A percentile compares a stretch with the other conserved stretches of the same genome.
phyloP scores from a whole-genome alignment of 1,140 invertebrate species.

The Heliconius hewitsoni region DNA sequence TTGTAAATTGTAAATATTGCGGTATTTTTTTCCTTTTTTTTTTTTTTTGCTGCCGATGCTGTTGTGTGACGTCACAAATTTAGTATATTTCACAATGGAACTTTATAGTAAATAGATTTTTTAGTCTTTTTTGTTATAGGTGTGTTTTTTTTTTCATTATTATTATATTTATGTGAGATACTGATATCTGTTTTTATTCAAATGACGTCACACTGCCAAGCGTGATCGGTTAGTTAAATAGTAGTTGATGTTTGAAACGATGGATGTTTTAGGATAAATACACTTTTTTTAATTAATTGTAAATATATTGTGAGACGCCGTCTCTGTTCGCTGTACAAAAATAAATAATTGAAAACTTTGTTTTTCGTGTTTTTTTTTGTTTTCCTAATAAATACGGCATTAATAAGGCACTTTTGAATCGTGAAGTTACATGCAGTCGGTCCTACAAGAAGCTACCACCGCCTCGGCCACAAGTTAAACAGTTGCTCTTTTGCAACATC shows the following conservation, averaged over 20 bases:
- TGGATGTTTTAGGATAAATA: slow-evolving; percentile 19
- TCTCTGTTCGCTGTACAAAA: slow-evolving; percentile 12
- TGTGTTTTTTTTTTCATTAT: no score
- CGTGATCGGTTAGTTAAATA: slow-evolving; percentile 27
- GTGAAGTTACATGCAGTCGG: no score
- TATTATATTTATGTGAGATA: no score
- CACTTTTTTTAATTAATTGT: slow-evolving; percentile 12
- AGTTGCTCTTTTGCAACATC: no score
- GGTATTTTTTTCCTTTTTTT: slow-evolving; percentile 27
- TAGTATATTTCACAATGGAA: no score
- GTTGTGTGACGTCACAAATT: not conserved
- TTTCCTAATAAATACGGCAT: not conserved
- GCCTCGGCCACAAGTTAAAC: no score
- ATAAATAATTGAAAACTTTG: slow-evolving; percentile 9
- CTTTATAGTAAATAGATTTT: no score
- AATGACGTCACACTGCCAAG: slow-evolving; percentile 15
- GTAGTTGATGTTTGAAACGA: slow-evolving; percentile 27
- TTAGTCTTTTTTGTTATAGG: no score
- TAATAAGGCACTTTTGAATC: no score
- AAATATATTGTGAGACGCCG: slow-evolving; percentile 9
- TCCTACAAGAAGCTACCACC: no score
- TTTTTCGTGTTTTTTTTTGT: not conserved
- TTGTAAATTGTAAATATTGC: slow-evolving; percentile 34
- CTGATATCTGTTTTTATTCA: not conserved
- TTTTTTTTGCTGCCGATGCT: slow-evolving; percentile 17